Conservation (phyloP, 1,140 invertebrate genomes). For the Chymomyza costata region DNA sequence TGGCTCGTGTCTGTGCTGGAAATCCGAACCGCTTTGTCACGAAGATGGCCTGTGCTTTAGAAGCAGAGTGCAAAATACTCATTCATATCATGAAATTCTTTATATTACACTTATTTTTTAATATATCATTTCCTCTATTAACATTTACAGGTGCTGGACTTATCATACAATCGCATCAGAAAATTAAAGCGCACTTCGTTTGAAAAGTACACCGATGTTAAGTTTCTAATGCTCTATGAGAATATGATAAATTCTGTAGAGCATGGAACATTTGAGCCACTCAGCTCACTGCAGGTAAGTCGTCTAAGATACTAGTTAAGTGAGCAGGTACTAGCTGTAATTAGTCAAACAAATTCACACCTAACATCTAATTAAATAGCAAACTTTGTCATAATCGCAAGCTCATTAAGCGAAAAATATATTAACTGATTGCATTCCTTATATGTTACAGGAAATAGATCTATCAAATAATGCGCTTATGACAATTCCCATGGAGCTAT, state of each 20-base stretch:
- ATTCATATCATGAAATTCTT: too few relatives aligned
- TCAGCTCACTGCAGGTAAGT: slow-evolving; percentile 76
- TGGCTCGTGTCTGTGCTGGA: too few relatives aligned
- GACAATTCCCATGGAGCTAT: slow-evolving; percentile 77
- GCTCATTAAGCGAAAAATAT: too few relatives aligned
- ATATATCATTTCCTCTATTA: slow-evolving; percentile 23
- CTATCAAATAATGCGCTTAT: slow-evolving; percentile 79
- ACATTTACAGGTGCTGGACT: slow-evolving; percentile 79
- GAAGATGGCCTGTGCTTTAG: too few relatives aligned
- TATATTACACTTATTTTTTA: too few relatives aligned
- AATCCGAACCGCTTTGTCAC: too few relatives aligned
- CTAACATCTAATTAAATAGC: slow-evolving; percentile 31
- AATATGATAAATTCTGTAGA: slow-evolving; percentile 80
- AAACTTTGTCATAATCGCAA: slow-evolving; percentile 17
- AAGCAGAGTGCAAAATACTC: too few relatives aligned
- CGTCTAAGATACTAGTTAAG: too few relatives aligned
- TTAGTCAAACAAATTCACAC: slow-evolving; percentile 13
- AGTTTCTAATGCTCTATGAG: slow-evolving; percentile 79
- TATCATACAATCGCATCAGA: slow-evolving; percentile 79
- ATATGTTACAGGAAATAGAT: slow-evolving; percentile 76
- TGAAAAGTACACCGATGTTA: slow-evolving; percentile 77
- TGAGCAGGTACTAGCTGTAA: background rate
- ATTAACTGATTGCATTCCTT: background rate
- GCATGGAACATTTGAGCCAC: slow-evolving; percentile 76
- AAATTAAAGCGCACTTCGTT: slow-evolving; percentile 78